Evolutionary conservation across 2,797 vertebrate species (phyloP), one percentile per base, ranked within the genome.

Genomic region (Dicrostonyx torquatus): DNA sequence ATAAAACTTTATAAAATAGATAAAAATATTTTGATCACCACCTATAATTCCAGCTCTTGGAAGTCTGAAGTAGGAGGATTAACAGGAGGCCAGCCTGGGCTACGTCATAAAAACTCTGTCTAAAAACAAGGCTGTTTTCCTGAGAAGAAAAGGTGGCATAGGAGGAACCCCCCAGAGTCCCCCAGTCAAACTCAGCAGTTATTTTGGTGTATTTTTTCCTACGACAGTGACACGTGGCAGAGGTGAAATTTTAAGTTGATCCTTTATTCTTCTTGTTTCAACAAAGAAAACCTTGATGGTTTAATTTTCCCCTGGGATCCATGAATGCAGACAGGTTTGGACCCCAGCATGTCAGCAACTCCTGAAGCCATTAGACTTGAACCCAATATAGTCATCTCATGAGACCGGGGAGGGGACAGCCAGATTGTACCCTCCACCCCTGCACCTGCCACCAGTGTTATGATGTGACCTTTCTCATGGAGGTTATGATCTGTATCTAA

Each of bases 261-360:
- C 14, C 15, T 34, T 50, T 70, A 24, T 29, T 58, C 58, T 89
- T 80, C 93, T 73, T 72, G 40, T 76, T 89, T 88, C 20, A 43
- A 78, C 76, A 92, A 91, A 93, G n/a, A 73, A 93, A 70, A 82
- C 18, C 62, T 68, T 53, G 18, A 6, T 76, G 66, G 43, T 83
- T 94, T 92, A 53, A 64, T 95, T 93, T 79, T 9, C 78, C 26
- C 70, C 76, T n/a, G n/a, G 70, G 53, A 78, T 58, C 14, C n/a
- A 20, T 34, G 43, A 43, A 8, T 85, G 3, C 45, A n/a, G 48
- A 85, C 64, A 86, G 64, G 31, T 58, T 91, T 91, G 45, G 86
- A 37, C 60, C 31, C 70, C 40, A 87, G 84, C 31, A 83, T 2
- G 29, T 62, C 37, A 70, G 3, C 7, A 48, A n/a, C 22, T 91